A percentile compares a stretch with the other conserved stretches of the same genome.
Evolutionary conservation across 2,797 vertebrate genomes (phyloP).

Genomic region (Coendou prehensilis): DNA sequence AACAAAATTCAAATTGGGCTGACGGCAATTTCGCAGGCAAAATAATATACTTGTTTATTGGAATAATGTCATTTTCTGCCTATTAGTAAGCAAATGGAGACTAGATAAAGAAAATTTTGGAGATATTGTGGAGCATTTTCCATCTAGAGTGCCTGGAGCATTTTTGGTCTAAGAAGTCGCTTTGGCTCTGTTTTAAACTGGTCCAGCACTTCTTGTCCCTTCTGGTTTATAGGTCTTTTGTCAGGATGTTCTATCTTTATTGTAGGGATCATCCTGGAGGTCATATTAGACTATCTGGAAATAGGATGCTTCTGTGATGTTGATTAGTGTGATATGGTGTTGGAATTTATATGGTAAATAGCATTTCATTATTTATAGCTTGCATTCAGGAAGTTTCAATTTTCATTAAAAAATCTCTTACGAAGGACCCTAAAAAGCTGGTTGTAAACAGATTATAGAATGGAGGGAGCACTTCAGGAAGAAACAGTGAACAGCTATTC

Average conservation of each 20-base stretch:
- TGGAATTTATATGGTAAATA: background rate
- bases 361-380: background rate
- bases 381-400: conserved; percentile 23
- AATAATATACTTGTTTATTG: background rate
- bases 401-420: background rate
- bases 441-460: background rate
- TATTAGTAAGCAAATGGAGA: background rate
- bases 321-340: conserved; percentile 19
- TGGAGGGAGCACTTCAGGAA: background rate
- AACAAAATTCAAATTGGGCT: background rate
- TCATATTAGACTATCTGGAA: background rate
- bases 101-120: background rate
- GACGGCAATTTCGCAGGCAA: conserved; percentile 24
- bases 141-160: background rate
- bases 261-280: conserved; percentile 32
- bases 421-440: background rate
- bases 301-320: background rate
- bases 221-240: conserved; percentile 22
- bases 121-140: background rate
- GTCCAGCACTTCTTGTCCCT: background rate
- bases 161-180: background rate
- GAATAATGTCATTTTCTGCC: background rate
- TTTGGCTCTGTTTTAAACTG: background rate
- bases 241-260: conserved; percentile 45
- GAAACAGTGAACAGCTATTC: background rate